Percentiles rank a stretch among this genome's conserved stretches.
These are phyloP conservation scores for Brevipalpus yothersi DNA, from an alignment of 1,140 invertebrate species.

Conservation along the genomic window DNA sequence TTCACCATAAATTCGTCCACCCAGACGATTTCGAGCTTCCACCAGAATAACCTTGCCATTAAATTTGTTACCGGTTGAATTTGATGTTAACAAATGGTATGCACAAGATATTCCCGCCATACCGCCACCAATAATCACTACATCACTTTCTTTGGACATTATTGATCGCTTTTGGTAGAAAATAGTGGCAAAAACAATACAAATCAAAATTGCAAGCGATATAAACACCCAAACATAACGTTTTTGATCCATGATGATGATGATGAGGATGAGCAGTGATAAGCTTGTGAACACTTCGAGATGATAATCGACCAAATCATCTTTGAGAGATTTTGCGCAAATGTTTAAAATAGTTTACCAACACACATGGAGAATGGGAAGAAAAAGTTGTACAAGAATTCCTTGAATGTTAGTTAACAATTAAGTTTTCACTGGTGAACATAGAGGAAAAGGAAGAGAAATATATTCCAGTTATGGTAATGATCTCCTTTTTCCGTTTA, in stretches of 20 bases:
- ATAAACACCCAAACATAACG: not conserved
- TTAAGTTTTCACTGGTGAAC: no score
- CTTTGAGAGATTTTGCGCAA: no score
- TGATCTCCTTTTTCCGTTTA: no score
- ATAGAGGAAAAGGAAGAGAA: no score
- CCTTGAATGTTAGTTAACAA: no score
- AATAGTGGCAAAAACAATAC: not conserved
- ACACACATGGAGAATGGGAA: no score
- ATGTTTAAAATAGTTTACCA: no score
- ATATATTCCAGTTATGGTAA: no score
- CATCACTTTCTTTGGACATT: not conserved
- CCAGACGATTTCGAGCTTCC: constrained; percentile 42
- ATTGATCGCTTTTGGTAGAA: not conserved
- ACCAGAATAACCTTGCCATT: constrained; percentile 28
- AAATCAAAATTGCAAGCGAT: not conserved
- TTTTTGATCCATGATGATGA: not conserved
- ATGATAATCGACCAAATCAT: not conserved
- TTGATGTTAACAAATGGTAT: constrained; percentile 43
- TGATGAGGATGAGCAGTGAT: not conserved
- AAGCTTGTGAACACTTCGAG: no score
- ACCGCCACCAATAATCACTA: constrained; percentile 54
- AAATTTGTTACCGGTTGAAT: constrained; percentile 10
- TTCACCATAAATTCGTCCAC: constrained; percentile 29
- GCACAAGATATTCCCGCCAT: constrained; percentile 62
- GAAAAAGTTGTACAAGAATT: no score